Evolutionary conservation across 2,113 vertebrate species (phyloP).

Genomic region (Pseudonaja textilis): DNA sequence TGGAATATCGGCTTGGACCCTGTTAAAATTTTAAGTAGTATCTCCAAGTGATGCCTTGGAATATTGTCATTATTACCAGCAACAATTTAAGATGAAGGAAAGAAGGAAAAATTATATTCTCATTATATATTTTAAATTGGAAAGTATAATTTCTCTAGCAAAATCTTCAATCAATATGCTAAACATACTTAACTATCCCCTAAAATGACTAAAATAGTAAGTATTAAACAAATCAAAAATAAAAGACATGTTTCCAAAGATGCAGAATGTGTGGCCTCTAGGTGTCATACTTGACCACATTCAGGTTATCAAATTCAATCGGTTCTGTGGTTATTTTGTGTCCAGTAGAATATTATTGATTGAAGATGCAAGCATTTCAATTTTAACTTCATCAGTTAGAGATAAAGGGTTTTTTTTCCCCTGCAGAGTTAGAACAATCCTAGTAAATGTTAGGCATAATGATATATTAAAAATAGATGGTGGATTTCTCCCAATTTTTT

Average conservation of each 20-base stretch:
- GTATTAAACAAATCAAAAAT: slow-evolving; percentile 23
- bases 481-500: not conserved
- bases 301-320: slow-evolving; percentile 27
- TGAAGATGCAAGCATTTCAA: not conserved
- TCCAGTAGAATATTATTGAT: not conserved
- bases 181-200: not conserved
- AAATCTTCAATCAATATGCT: not conserved
- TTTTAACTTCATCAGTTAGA: not conserved
- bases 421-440: not conserved
- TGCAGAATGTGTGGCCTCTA: slow-evolving; percentile 64
- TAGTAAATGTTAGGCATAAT: not conserved
- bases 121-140: not conserved
- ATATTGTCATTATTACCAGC: not conserved
- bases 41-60: not conserved
- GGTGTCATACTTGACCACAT: slow-evolving; percentile 70
- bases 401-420: not conserved
- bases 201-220: slow-evolving; percentile 3
- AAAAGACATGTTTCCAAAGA: slow-evolving; percentile 7
- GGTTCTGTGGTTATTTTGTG: slow-evolving; percentile 9
- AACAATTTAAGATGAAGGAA: not conserved
- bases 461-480: not conserved
- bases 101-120: not conserved
- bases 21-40: not conserved
- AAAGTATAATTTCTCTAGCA: not conserved
- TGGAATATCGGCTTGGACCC: not conserved